Conservation (phyloP, 2,113 vertebrate genomes). For the Protobothrops mucrosquamatus region DNA sequence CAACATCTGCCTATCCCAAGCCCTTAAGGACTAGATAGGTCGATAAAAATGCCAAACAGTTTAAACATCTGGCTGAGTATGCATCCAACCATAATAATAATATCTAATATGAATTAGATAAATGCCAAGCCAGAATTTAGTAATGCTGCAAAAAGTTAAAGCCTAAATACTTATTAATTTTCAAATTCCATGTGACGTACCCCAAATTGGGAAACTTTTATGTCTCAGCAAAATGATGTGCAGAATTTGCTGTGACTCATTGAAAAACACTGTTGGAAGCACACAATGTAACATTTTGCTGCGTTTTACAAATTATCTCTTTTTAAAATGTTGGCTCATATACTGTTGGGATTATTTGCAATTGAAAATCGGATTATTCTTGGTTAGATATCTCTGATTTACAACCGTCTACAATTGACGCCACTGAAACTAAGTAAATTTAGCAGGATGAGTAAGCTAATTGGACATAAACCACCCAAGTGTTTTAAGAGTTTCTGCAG, state of each 20-base stretch:
- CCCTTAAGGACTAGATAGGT: neutral
- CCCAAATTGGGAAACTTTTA: constrained; percentile 55
- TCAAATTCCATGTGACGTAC: constrained; percentile 31
- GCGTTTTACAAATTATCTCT: neutral
- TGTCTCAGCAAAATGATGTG: constrained; percentile 10
- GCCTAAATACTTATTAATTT: neutral
- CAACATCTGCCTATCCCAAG: neutral
- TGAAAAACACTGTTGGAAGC: neutral
- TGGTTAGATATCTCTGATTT: neutral
- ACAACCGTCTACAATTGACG: neutral
- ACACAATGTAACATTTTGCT: neutral
- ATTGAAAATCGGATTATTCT: constrained; percentile 21
- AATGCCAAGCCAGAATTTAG: neutral
- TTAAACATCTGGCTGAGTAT: neutral
- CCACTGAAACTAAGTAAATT: neutral
- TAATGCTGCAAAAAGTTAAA: neutral
- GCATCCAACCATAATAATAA: neutral
- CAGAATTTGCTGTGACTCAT: neutral
- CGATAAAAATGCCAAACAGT: neutral
- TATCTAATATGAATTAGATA: neutral
- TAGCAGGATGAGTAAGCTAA: neutral
- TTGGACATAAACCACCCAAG: neutral
- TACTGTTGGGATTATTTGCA: constrained; percentile 2
- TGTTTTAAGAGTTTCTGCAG: constrained; percentile 6
- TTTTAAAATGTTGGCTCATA: neutral